Base-by-base conservation (phyloP, 2,797 vertebrate genomes). In the Hydrocynus forskahlii region DNA sequence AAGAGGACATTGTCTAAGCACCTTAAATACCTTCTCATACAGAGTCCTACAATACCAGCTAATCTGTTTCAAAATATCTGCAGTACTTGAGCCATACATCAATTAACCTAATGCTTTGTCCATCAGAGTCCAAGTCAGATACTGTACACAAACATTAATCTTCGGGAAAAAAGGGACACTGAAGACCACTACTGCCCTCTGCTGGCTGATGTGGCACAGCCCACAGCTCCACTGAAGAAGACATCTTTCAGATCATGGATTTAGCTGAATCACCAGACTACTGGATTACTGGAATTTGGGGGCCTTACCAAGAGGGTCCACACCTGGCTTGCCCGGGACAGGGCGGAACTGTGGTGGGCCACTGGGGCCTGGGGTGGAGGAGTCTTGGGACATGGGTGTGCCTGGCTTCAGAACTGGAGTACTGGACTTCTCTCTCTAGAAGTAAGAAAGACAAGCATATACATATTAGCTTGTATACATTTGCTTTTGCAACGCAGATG, bases 351-450 rank as follows among this genome's bases (percentile, higher is more conserved):
- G 96, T 1, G 95, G 94, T 7, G 94, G 90, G 19, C 91, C 92
- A 0, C 95, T 96, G 60, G 96, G 94, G 29, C 95, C 94, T 0
- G 94, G 91, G 0, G 92, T 94, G 48, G 88, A 85, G 0, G 93
- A 88, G 6, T 97, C 96, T 85, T 96, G 95, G 43, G 96, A 96
- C 63, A 96, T 96, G 0, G 96, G 96, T 0, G 96, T 96, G 78
- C 95, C 96, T 23, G 96, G 96, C 86, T 97, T 97, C 88, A 97
- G 92, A 66, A 94, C 95, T 16, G 96, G 96, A 0, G 96, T 97
- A 17, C 92, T 96, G n/a, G 95, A 95, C 85, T 97, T 97, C 90
- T 97, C 96, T 80, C 95, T 94, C 95, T 97, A 88, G 35, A 62
- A 62, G 6, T 10, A 64, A 85, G 57, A 68, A 9, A 75, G 14